A percentile compares a stretch with the other conserved stretches of the same genome.
phyloP scores from a whole-genome alignment of 2,888 invertebrate species.

The Athrips mouffetella region DNA sequence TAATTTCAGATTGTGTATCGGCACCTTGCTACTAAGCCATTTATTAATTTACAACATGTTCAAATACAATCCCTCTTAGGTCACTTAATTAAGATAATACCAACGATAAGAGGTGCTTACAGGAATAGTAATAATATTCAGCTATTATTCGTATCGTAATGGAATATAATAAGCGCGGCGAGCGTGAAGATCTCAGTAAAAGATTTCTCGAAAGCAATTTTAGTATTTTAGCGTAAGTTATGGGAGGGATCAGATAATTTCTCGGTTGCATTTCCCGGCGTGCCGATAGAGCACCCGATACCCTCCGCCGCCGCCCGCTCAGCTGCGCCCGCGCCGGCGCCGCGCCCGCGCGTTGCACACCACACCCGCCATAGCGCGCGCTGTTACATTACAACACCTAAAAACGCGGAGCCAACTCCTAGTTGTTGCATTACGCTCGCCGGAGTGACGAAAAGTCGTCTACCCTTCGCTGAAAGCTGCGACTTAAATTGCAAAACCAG shows the following conservation, averaged over 20 bases:
- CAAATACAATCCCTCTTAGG: constrained; percentile 32
- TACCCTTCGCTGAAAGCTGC: not conserved
- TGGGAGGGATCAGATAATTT: constrained; percentile 72
- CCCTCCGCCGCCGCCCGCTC: constrained; percentile 16
- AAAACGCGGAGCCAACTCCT: not conserved
- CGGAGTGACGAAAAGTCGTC: not conserved
- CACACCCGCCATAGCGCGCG: no score
- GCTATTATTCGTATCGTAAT: constrained; percentile 70
- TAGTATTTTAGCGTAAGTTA: constrained; percentile 71
- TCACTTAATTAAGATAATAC: constrained; percentile 49
- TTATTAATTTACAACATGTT: constrained; percentile 32
- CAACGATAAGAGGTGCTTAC: constrained; percentile 38
- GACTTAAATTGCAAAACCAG: not conserved
- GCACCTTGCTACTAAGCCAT: not conserved
- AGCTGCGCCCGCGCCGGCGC: constrained; percentile 15
- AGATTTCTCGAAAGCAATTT: constrained; percentile 74
- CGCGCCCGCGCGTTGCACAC: no score
- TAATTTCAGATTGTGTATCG: not conserved
- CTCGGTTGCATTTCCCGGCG: constrained; percentile 60
- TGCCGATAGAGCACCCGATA: constrained; percentile 60
- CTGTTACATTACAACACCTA: constrained; percentile 9
- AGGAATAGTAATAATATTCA: constrained; percentile 62
- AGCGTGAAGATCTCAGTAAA: constrained; percentile 72
- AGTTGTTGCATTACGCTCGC: constrained; percentile 5
- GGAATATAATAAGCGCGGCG: constrained; percentile 70